Percentiles rank a stretch among this genome's conserved stretches.
Evolutionary conservation across 2,113 vertebrate genomes (phyloP).

Genomic region (Balaeniceps rex): DNA sequence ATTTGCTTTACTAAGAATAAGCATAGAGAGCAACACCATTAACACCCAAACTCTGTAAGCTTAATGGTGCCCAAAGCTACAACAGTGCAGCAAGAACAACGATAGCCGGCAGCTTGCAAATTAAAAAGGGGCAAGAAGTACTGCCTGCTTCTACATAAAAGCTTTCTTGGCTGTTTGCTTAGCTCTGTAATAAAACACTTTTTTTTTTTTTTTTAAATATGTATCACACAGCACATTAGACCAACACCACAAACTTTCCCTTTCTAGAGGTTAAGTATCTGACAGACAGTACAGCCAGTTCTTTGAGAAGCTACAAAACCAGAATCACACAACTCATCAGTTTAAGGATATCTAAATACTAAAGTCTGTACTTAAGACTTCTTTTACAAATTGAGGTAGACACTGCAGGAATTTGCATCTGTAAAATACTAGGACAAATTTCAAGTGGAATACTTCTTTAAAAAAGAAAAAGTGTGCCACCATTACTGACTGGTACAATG

Average conservation of each 20-base stretch:
- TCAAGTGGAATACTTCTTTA: neutral
- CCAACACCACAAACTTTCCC: neutral
- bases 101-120: neutral
- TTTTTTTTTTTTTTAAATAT: neutral
- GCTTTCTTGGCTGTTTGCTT: neutral
- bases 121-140: neutral
- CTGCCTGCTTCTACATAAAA: neutral
- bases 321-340: neutral
- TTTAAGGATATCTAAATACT: neutral
- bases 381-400: neutral
- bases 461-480: neutral
- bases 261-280: neutral
- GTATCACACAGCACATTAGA: neutral
- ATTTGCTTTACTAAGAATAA: neutral
- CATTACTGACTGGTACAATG: neutral
- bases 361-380: neutral
- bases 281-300: neutral
- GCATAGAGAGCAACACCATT: neutral
- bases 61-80: neutral
- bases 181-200: neutral
- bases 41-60: neutral
- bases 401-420: neutral
- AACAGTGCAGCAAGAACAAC: neutral
- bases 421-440: neutral
- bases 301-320: neutral